phyloP scores from a whole-genome alignment of 2,113 vertebrate genomes.

The Oryzias woworae region DNA sequence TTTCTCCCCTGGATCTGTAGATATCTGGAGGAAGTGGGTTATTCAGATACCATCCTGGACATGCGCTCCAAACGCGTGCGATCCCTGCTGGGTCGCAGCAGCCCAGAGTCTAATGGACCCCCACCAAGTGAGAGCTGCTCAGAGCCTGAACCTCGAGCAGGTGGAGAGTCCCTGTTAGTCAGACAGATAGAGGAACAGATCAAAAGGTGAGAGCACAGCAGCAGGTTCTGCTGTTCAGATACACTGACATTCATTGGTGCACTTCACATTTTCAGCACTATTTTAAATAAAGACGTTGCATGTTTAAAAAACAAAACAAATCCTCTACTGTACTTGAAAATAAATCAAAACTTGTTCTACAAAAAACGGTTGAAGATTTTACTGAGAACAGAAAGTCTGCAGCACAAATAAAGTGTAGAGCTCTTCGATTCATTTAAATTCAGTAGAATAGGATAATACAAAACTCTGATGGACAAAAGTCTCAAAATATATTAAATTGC shows the following conservation, averaged over 20 bases:
- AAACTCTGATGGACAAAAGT: too few relatives aligned
- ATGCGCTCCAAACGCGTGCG: conserved; percentile 89
- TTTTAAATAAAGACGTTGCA: background rate
- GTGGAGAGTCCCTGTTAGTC: conserved; percentile 82
- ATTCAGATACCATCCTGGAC: conserved; percentile 90
- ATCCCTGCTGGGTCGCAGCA: conserved; percentile 84
- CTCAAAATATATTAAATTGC: too few relatives aligned
- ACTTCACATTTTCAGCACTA: too few relatives aligned
- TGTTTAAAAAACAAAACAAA: too few relatives aligned
- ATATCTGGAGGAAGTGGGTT: conserved; percentile 91
- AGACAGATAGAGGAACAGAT: conserved; percentile 92
- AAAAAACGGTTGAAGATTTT: too few relatives aligned
- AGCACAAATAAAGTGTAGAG: too few relatives aligned
- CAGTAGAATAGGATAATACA: too few relatives aligned
- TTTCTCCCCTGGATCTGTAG: conserved; percentile 54
- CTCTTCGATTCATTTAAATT: too few relatives aligned
- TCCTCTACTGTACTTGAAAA: background rate
- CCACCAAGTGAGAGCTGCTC: conserved; percentile 61
- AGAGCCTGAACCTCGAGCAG: conserved; percentile 63
- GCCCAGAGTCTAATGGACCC: conserved; percentile 82
- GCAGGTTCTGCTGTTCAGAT: background rate
- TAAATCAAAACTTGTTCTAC: too few relatives aligned
- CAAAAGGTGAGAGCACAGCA: conserved; percentile 78
- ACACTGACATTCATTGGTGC: background rate
- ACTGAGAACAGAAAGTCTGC: too few relatives aligned